A percentile compares a stretch with the other conserved stretches of the same genome.
Evolutionary conservation across 2,797 vertebrate species (phyloP).

Genomic region (Myiotriccus ornatus): DNA sequence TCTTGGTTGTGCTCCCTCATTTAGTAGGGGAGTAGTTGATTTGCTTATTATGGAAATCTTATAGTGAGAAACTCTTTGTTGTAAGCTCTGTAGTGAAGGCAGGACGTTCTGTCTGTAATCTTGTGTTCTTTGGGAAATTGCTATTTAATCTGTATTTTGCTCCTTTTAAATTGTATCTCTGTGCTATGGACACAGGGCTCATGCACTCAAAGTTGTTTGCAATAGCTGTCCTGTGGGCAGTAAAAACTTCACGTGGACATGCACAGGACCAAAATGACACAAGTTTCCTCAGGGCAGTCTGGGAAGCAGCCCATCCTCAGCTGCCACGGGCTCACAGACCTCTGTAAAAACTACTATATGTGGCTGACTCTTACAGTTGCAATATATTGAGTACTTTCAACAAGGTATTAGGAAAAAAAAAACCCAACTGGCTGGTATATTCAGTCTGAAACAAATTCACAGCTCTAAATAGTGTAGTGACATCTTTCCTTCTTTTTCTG

Average conservation of each 20-base stretch:
- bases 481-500: neutral
- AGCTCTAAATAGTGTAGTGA: neutral
- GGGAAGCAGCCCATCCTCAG: neutral
- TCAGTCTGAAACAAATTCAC: neutral
- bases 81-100: neutral
- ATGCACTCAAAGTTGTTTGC: neutral
- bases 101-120: neutral
- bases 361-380: neutral
- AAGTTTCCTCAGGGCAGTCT: neutral
- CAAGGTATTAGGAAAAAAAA: fast-evolving
- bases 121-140: neutral
- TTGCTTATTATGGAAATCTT: neutral
- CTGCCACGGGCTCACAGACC: neutral
- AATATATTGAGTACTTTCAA: neutral
- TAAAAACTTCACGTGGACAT: neutral
- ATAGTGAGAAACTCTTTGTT: neutral
- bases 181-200: neutral
- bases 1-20: neutral
- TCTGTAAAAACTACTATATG: neutral
- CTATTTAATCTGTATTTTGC: neutral
- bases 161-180: neutral
- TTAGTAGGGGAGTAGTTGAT: neutral
- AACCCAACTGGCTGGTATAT: neutral
- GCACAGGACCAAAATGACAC: neutral
- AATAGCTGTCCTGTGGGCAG: neutral